Conservation (phyloP, 2,113 vertebrate species). For the Craseonycteris thonglongyai region DNA sequence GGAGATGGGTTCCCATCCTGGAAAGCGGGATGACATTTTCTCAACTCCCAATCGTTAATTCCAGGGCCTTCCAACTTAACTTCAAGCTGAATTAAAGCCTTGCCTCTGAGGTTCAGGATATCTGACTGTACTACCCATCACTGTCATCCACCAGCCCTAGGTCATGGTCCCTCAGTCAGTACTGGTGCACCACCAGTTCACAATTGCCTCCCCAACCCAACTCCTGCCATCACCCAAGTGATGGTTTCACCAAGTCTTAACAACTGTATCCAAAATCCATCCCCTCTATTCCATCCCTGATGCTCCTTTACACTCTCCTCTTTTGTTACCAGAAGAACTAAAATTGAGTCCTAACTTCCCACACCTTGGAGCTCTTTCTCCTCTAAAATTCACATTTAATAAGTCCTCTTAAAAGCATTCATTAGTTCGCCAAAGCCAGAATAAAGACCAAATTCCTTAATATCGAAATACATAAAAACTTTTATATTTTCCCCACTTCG, state of each 20-base stretch:
- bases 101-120: not conserved
- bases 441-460: slow-evolving; percentile 29
- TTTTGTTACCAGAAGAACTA: not conserved
- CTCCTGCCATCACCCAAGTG: not conserved
- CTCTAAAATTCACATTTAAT: not conserved
- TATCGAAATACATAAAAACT: not conserved
- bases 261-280: not conserved
- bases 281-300: not conserved
- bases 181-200: not conserved
- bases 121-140: not conserved
- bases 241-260: not conserved
- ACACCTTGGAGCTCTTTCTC: not conserved
- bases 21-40: not conserved
- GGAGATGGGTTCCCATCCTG: not conserved
- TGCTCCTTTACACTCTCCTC: not conserved
- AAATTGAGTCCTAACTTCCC: not conserved
- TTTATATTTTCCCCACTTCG: not conserved
- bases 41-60: not conserved
- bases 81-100: not conserved
- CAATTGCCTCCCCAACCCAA: not conserved
- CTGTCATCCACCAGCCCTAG: not conserved
- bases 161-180: not conserved
- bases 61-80: not conserved
- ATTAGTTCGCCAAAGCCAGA: not conserved
- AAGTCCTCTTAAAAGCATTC: slow-evolving; percentile 18